phyloP scores from a whole-genome alignment of 1,140 invertebrate species.

The Bombus fervidus region DNA sequence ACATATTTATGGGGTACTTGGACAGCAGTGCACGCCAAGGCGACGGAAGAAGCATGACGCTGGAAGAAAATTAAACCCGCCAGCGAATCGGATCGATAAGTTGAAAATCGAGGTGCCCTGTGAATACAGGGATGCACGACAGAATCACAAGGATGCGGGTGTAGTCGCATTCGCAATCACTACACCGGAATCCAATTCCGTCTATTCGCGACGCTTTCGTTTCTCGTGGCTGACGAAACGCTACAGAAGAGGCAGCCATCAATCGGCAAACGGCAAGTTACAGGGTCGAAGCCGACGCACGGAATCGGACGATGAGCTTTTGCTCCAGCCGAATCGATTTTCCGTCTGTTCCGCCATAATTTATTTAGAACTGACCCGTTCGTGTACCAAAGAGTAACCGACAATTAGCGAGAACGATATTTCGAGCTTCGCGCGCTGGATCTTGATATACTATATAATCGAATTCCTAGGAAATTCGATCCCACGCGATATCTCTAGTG shows the following conservation, averaged over 20 bases:
- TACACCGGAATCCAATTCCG: background rate
- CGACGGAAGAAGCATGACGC: slow-evolving; percentile 18
- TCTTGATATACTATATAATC: slow-evolving; percentile 3
- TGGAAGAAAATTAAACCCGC: slow-evolving; percentile 32
- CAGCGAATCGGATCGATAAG: slow-evolving; percentile 34
- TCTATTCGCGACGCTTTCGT: slow-evolving; percentile 2
- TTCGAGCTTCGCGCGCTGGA: background rate
- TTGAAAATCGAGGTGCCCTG: slow-evolving; percentile 14
- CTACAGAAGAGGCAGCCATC: background rate
- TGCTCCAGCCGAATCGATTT: slow-evolving; percentile 25
- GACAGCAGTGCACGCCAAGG: slow-evolving; percentile 12
- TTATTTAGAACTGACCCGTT: slow-evolving; percentile 26
- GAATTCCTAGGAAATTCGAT: background rate
- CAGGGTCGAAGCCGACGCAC: background rate
- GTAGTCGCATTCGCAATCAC: slow-evolving; percentile 37
- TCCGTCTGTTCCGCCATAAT: slow-evolving; percentile 19
- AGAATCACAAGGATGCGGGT: background rate
- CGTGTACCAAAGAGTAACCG: background rate
- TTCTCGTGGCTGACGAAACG: background rate
- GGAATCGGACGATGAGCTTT: background rate
- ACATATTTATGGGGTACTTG: slow-evolving; percentile 31
- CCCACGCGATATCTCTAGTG: too few species aligned
- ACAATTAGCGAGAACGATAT: slow-evolving; percentile 21
- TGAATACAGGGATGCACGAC: background rate
- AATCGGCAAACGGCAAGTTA: background rate